Base-by-base conservation (phyloP, 1,140 invertebrate species). In the Diachasmimorpha longicaudata region DNA sequence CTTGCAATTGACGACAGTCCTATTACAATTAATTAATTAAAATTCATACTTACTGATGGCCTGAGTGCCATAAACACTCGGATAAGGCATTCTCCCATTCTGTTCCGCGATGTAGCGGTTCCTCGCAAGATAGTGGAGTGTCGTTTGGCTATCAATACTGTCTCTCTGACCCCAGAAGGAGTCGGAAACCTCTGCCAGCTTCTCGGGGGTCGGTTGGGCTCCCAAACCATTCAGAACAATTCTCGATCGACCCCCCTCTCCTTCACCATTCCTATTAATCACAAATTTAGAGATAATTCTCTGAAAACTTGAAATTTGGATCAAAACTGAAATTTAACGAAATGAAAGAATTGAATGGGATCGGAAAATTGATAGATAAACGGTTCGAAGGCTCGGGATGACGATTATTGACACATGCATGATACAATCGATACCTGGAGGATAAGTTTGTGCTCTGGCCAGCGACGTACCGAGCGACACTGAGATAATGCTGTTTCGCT, bases 401-500 rank as follows among this genome's bases (percentile, higher is more conserved):
- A 25, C 31, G 23, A 63, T n/a, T 21, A 55, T 2, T 55, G 48
- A 55, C 48, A 19, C 19, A 25, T 16, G 23, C 21, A 63, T 63
- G 23, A 11, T 19, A 19, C 23, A 25, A 63, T 80, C 77, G 82
- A 83, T 85, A 89, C 87, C 85, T 87, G 81, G 83, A 83, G 44
- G 84, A 83, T 73, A 90, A 83, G 82, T 89, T 89, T 63, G 90
- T 90, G 77, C 85, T 90, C 76, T 91, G 90, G 39, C 91, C 94
- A 72, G 93, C 92, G 70, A 95, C 89, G 81, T 95, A 95, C 84
- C 94, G 88, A 67, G 94, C 91, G 80, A 94, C 92, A 52, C 89
- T 91, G 46, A 95, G 81, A 83, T 95, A 95, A 81, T 95, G 93
- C 79, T 94, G 92, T 79, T 95, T 95, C 0, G 93, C 93, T 25